These are phyloP conservation scores for Eidolon dupreanum DNA, from an alignment of 2,797 vertebrate genomes.

Conservation along the genomic window DNA sequence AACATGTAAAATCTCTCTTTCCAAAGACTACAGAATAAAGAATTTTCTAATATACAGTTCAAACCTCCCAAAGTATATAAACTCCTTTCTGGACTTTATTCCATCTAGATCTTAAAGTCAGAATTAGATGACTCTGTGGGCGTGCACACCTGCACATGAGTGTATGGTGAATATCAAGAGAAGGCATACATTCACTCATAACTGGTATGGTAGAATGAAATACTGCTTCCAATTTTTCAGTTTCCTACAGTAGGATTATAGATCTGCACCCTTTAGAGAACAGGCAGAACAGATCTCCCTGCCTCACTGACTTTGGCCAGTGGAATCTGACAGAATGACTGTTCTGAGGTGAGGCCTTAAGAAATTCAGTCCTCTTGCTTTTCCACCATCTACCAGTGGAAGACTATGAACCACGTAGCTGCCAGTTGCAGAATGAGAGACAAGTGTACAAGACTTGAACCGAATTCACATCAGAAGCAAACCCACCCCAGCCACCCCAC, in stretches of 20 bases:
- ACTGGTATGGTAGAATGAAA: not conserved
- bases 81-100: not conserved
- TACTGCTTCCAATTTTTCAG: not conserved
- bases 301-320: not conserved
- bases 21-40: not conserved
- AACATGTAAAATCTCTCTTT: not conserved
- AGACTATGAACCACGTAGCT: not conserved
- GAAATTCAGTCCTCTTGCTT: not conserved
- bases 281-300: rapidly evolving
- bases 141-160: no score
- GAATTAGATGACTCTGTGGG: not conserved
- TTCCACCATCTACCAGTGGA: not conserved
- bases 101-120: not conserved
- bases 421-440: not conserved
- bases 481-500: not conserved
- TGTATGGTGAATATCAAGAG: not conserved
- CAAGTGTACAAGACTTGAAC: not conserved
- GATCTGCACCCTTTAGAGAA: not conserved
- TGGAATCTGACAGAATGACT: not conserved
- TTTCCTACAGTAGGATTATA: not conserved
- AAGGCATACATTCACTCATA: not conserved
- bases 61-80: not conserved
- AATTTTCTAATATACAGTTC: constrained; percentile 17
- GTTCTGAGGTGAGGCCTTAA: not conserved
- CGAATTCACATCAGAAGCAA: not conserved